Evolutionary conservation across 2,797 vertebrate species (phyloP), one percentile per base, ranked within the genome.

Genomic region (Lagocephalus sceleratus): DNA sequence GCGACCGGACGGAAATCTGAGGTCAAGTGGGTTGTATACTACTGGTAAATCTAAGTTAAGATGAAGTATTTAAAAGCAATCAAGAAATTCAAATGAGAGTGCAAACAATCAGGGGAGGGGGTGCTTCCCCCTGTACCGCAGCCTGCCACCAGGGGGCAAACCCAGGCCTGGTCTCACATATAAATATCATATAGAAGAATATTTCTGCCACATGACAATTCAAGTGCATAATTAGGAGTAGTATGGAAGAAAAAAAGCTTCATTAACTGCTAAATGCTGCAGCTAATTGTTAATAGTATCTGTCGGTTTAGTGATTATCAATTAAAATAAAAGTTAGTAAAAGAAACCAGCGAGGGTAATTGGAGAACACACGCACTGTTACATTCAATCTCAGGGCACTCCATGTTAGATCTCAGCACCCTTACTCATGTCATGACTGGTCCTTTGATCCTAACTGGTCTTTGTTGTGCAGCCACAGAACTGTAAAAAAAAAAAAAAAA

Each of bases 401-500:
- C n/a, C 26, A 29, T 47, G 22, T 51, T 9, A 45, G 10, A 58
- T 40, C 22, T 3, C 9, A 20, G 7, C 2, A 20, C 14, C 2
- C 1, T 5, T 0, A 1, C 20, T 26, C 17, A 1, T 40, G 21
- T 44, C 47, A 48, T 16, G 14, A 57, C 25, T 29, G 14, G 21
- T 19, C 21, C 19, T 15, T 3, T 12, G 40, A 40, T 32, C 43
- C 16, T 29, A 14, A 22, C 65, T 51, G 29, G 43, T 38, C 54
- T 65, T 55, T 55, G 26, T 51, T 20, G 25, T 41, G 46, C 46
- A 58, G 25, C 38, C 25, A 44, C 26, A 60, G 9, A 56, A 20
- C 51, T 16, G n/a, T 32, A 11, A 20, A 60, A 64, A 20, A 44
- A 29, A 52, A 52, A 60, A 63, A 41, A 64, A n/a, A 52, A 47